Base-by-base conservation (phyloP, 2,113 vertebrate species). In the Stigmatopora argus region DNA sequence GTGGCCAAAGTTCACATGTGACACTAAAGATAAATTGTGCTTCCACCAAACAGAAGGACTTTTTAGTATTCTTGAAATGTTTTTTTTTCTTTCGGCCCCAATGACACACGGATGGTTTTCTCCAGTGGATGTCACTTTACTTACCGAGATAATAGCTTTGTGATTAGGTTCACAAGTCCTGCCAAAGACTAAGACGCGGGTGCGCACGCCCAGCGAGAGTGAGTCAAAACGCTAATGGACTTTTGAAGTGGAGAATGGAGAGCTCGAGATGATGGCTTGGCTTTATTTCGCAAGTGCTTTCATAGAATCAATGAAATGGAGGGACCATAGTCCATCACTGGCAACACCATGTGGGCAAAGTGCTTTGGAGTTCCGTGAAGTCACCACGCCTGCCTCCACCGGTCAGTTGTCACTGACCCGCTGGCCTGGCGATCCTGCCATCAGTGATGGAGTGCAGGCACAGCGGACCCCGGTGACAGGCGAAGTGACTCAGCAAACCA, bases 401-500 rank as follows among this genome's bases (percentile, higher is more conserved):
- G 83, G 72, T 69, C 61, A 45, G 64, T 64, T 76, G 70, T 88
- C 78, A 81, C 68, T 66, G 73, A 71, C 68, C 71, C 47, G 56
- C 71, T 64, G 66, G 68, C 38, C 65, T 69, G 62, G 60, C 73
- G 68, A 70, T 67, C 56, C 65, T 72, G 76, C 79, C 73, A 67
- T 15, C 55, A 17, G 58, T 69, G 76, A 85, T 38, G 57, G 72
- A 78, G 64, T 78, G 15, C 41, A 73, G 74, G 70, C 72, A 60
- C 79, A 67, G 51, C 17, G 12, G 72, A 59, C 46, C 65, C 19
- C 59, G 19, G 59, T 87, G 81, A 84, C 87, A 85, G 71, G 60
- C 56, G 18, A 49, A 48, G 52, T 86, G 85, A 86, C 75, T 85
- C 86, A 86, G 62, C 62, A 12, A 74, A 70, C 78, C 78, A 73